Evolutionary conservation across 2,797 vertebrate genomes (phyloP), one percentile per base, ranked within the genome.

Genomic region (Erethizon dorsatum): DNA sequence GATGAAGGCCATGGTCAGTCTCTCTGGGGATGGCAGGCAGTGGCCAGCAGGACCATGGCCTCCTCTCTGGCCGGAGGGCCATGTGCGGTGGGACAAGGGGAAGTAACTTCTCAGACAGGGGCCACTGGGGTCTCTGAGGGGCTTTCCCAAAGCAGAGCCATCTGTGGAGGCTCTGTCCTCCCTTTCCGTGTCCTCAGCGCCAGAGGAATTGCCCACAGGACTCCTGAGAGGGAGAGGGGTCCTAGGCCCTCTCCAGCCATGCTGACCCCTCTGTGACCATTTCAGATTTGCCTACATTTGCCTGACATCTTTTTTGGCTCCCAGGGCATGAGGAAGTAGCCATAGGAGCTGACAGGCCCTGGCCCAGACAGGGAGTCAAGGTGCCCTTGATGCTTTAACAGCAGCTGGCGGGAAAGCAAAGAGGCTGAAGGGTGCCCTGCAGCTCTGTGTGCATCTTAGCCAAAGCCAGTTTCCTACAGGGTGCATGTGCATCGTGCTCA

Each of bases 221-320:
- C 77, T 89, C 83, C 57, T 5, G 17, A 80, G 59, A 71, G 50
- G 61, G n/a, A 15, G 37, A 69, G n/a, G 50, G 50, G 33, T 45
- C 31, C 20, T 9, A 11, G 33, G 24, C 0, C 7, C 9, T 20
- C 37, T 4, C 67, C 85, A 41, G 57, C 9, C 37, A 15, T 3
- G 14, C 61, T 54, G 61, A 75, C 69, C 73, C 26, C 5, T 77
- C 73, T 47, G 41, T 31, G 84, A 13, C 41, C 82, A 90, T 57
- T 71, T 73, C 2, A 11, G 41, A 91, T 96, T 91, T 96, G 83
- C 92, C 82, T 94, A 28, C 17, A 65, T 93, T 95, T 97, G 80
- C 83, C 61, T 69, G 24, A 47, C 45, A 18, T 91, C 5, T 5
- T 54, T 54, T 65, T 31, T 78, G 85, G 54, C 61, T 69, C 57